Percentiles rank a stretch among this genome's conserved stretches.
These are phyloP conservation scores for Siniperca knerii DNA, from an alignment of 2,113 vertebrate genomes.

Conservation along the genomic window DNA sequence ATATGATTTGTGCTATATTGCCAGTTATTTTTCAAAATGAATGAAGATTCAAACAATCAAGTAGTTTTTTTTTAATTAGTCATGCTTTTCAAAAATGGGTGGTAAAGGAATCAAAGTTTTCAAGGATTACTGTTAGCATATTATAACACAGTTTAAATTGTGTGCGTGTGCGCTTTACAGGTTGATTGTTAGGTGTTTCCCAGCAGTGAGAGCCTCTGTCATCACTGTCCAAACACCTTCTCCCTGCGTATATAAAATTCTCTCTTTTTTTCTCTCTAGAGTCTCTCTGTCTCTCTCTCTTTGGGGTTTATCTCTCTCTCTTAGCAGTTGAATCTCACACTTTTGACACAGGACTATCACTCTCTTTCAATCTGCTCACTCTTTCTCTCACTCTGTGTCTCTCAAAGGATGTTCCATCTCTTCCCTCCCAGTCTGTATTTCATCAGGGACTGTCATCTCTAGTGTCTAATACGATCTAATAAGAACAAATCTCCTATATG, in stretches of 20 bases:
- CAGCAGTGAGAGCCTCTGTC: conserved; percentile 71
- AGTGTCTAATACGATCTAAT: not conserved
- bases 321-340: conserved; percentile 64
- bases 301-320: conserved; percentile 13
- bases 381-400: conserved; percentile 38
- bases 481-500: not conserved
- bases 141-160: not conserved
- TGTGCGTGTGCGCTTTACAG: conserved; percentile 5
- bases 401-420: conserved; percentile 36
- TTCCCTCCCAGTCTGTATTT: not conserved
- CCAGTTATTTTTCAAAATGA: too few species aligned
- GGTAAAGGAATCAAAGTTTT: not conserved
- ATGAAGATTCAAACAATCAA: too few species aligned
- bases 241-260: conserved; percentile 62
- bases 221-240: conserved; percentile 71
- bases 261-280: conserved; percentile 45
- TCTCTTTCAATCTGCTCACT: conserved; percentile 63
- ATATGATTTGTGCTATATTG: not conserved
- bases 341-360: conserved; percentile 68
- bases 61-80: not conserved
- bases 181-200: conserved; percentile 76
- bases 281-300: conserved; percentile 36
- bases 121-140: not conserved
- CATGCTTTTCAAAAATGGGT: not conserved
- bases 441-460: conserved; percentile 19